Evolutionary conservation across 2,113 vertebrate species (phyloP), one percentile per base, ranked within the genome.

Genomic region (Cyprinodon brontotheroides): DNA sequence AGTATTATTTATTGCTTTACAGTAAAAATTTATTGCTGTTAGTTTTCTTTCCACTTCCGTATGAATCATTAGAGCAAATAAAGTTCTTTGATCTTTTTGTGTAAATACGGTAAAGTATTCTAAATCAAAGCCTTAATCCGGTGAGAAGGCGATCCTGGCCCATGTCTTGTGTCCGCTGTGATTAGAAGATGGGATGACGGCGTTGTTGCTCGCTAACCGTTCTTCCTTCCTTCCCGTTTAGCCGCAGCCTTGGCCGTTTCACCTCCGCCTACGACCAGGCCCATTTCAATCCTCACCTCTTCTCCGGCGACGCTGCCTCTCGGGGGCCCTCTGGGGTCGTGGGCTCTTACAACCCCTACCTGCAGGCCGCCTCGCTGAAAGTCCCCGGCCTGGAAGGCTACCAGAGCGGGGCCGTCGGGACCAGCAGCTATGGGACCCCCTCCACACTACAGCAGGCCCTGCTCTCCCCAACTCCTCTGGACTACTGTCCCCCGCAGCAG

Each of bases 401-500:
- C 86, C 95, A 95, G 88, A 93, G 91, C 78, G 96, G 94, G 89
- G 95, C 76, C 65, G 84, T 90, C 22, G 87, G 87, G 41, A 60
- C 71, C 17, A 40, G 78, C 66, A 83, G 48, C 68, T 94, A 95
- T 3, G 93, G 92, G 60, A 73, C 94, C 4, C 91, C 97, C 0
- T 99, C 98, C 0, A 94, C 96, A 68, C 95, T 99, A 85, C 98
- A 99, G 89, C 98, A 99, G 92, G 98, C 98, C 11, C 93, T 99
- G 89, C 94, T 99, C 13, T 99, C 98, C 47, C 98, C 98, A 0
- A 98, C 97, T 0, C 97, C 97, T 0, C 91, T 96, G 38, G 97
- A 99, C 89, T 99, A 99, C 82, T 96, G 96, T 81, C 90, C 93
- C 67, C 88, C 93, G 0, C 96, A 96, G 74, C 96, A 97, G 86